phyloP scores from a whole-genome alignment of 2,797 vertebrate species.

The Molossus alvarezi region DNA sequence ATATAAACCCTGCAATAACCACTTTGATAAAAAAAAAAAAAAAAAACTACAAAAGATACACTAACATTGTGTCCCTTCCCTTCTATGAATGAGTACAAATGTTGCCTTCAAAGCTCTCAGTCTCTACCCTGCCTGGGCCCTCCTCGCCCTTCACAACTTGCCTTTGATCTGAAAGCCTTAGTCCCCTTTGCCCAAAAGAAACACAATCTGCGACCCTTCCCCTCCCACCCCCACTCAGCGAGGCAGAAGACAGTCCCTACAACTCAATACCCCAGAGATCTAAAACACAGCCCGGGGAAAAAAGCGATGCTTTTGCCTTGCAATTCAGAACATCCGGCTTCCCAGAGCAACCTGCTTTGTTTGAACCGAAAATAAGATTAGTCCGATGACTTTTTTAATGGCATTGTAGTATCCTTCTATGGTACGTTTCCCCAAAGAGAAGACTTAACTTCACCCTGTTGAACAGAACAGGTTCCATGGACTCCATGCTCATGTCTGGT shows the following conservation, averaged over 20 bases:
- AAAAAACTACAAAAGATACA: conserved; percentile 11
- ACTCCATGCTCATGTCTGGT: background rate
- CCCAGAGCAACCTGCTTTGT: background rate
- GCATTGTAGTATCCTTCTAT: background rate
- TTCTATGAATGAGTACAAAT: background rate
- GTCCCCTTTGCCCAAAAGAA: background rate
- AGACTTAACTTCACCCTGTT: background rate
- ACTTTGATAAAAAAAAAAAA: conserved; percentile 30
- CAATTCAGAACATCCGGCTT: background rate
- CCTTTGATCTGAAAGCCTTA: background rate
- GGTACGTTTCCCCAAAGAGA: background rate
- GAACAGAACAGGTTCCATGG: rapidly evolving
- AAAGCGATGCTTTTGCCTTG: background rate
- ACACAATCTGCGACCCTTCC: background rate
- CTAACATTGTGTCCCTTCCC: background rate
- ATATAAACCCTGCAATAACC: background rate
- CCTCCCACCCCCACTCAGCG: background rate
- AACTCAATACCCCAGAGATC: background rate
- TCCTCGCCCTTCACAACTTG: background rate
- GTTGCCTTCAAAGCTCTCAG: background rate
- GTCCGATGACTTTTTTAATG: background rate
- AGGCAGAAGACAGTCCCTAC: background rate
- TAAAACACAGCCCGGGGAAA: background rate
- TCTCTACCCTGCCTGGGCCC: background rate
- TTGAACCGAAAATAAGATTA: background rate